Conservation (phyloP, 2,113 vertebrate species). For the Chaenocephalus aceratus region DNA sequence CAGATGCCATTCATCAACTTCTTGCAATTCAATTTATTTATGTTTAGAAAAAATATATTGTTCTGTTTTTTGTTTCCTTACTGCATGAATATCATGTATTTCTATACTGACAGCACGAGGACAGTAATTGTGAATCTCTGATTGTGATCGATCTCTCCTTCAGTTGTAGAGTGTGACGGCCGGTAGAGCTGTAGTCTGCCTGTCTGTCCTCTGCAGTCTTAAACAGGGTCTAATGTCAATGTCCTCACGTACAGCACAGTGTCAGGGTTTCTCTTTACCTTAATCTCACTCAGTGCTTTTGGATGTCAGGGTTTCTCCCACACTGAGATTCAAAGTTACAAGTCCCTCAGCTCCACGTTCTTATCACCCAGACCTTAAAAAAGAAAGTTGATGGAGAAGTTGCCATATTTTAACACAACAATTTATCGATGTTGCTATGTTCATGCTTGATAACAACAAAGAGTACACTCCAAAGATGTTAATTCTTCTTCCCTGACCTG, state of each 20-base stretch:
- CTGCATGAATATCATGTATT: constrained; percentile 83
- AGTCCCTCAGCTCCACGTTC: constrained; percentile 58
- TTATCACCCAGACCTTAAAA: constrained; percentile 78
- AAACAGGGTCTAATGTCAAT: constrained; percentile 80
- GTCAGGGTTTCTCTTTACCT: constrained; percentile 69
- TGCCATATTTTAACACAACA: constrained; percentile 57
- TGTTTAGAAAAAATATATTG: constrained; percentile 59
- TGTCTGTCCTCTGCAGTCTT: constrained; percentile 81
- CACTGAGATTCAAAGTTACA: constrained; percentile 39
- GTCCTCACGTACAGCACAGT: constrained; percentile 44
- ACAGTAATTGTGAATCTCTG: constrained; percentile 70
- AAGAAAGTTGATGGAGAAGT: constrained; percentile 55
- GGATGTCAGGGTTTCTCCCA: constrained; percentile 53
- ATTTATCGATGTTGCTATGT: constrained; percentile 44
- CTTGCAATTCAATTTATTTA: constrained; percentile 74
- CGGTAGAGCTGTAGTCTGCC: constrained; percentile 52
- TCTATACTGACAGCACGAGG: constrained; percentile 76
- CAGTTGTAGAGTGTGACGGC: constrained; percentile 60
- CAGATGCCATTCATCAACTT: constrained; percentile 59
- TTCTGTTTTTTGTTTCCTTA: constrained; percentile 76
- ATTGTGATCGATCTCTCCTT: constrained; percentile 63
- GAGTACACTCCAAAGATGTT: constrained; percentile 77
- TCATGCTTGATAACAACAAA: constrained; percentile 44
- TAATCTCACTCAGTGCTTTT: constrained; percentile 56
- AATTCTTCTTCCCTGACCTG: constrained; percentile 66